Base-by-base conservation (phyloP, 2,113 vertebrate genomes). In the Pedetes capensis region DNA sequence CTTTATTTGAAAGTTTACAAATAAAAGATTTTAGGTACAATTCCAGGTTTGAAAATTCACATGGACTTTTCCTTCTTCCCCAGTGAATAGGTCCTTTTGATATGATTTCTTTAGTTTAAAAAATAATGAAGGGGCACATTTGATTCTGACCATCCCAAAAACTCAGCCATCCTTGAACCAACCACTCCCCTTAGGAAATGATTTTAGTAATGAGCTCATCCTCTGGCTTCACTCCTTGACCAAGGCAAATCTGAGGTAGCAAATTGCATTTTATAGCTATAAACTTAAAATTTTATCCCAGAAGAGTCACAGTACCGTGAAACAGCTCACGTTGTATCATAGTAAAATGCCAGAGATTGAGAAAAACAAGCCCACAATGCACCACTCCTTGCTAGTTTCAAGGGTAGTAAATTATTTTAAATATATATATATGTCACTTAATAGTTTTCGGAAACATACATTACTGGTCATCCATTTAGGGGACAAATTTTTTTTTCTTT, bases 141-240 rank as follows among this genome's bases (percentile, higher is more conserved):
- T 79, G 83, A 83, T 63, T 82, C 37, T 17, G 16, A 87, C 7
- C 34, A 23, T 91, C 29, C 42, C 86, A 79, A 94, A 66, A 47
- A n/a, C 57, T 23, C 47, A 71, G 37, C 27, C 16, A 69, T 29
- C n/a, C 20, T 59, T 37, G 49, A 22, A 57, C 34, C 6, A 37
- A 39, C 34, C 25, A 44, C 42, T 59, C 51, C 88, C 29, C 22
- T 71, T 37, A 75, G 47, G 80, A 78, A 44, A 51, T 91, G 59
- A 93, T 55, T 84, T 53, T 85, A 57, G 57, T 71, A 83, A 84
- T 92, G 84, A 96, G 44, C 66, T 92, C 71, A 87, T 84, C 78
- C 47, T 75, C 53, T 81, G 87, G 22, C 53, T 94, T 84, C 39
- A 80, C 57, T 89, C 39, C 57, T 80, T 47, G 80, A 71, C 25